Percentiles rank a stretch among this genome's conserved stretches.
phyloP scores from a whole-genome alignment of 2,113 vertebrate genomes.

The Misgurnus anguillicaudatus region DNA sequence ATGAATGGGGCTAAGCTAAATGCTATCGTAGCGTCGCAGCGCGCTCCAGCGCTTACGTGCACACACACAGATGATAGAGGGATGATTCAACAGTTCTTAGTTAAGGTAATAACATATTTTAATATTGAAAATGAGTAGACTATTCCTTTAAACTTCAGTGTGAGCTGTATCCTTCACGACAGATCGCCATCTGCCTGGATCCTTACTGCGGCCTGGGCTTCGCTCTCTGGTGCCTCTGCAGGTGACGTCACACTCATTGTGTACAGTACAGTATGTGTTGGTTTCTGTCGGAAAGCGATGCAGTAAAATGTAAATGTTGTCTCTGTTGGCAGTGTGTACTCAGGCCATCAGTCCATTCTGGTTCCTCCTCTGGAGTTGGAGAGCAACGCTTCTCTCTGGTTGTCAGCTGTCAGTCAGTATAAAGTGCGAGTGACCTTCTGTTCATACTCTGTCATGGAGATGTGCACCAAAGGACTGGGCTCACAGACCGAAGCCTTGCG shows the following conservation, averaged over 20 bases:
- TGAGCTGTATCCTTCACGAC: slow-evolving; percentile 93
- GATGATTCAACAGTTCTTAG: no score
- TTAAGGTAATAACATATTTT: no score
- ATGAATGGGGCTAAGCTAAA: no score
- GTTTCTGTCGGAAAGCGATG: slow-evolving; percentile 7
- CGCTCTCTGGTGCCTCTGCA: slow-evolving; percentile 96
- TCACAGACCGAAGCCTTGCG: slow-evolving; percentile 85
- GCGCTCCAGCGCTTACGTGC: no score
- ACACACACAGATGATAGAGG: no score
- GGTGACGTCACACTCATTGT: slow-evolving; percentile 68
- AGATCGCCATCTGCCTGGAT: slow-evolving; percentile 95
- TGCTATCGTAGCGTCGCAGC: no score
- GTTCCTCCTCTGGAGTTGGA: slow-evolving; percentile 94
- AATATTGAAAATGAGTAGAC: no score
- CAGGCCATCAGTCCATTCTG: slow-evolving; percentile 93
- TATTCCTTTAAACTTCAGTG: slow-evolving; percentile 97
- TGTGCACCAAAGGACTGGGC: slow-evolving; percentile 93
- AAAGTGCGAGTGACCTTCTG: slow-evolving; percentile 95
- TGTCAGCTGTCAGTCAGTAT: slow-evolving; percentile 92
- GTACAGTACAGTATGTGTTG: slow-evolving; percentile 22
- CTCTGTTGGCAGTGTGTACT: slow-evolving; percentile 74
- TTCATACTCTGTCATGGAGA: slow-evolving; percentile 97
- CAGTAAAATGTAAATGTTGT: background rate
- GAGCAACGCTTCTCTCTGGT: slow-evolving; percentile 91
- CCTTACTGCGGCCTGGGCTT: slow-evolving; percentile 97